Evolutionary conservation across 2,888 invertebrate genomes (phyloP), one percentile per base, ranked within the genome.

Genomic region (Aelia acuminata): DNA sequence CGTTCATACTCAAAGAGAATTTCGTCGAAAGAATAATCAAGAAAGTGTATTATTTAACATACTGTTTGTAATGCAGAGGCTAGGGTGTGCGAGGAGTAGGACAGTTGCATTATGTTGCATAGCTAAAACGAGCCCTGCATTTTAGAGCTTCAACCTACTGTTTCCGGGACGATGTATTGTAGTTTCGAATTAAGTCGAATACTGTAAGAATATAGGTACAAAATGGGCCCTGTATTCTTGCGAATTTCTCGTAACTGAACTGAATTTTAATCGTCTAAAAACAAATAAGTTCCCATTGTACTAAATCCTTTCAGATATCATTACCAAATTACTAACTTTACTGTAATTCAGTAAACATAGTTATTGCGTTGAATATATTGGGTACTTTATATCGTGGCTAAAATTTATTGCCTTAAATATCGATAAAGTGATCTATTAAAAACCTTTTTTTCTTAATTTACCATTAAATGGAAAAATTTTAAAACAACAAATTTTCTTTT

Each of bases 81-180:
- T 53, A n/a, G 13, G 57, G 57, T 57, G 4, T 57, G 26, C 13
- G 26, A 57, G 13, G 57, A 57, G 57, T 57, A 4, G 57, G 57
- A 26, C 57, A 57, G 57, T 57, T 57, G 57, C 57, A 57, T 57
- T 57, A 31, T 57, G 57, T 26, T 57, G 53, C n/a, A 53, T n/a
- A 26, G n/a, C 57, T 13, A 26, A 57, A 26, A 57, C 57, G 57
- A 26, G 57, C 3, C 15, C 57, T 57, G 57, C 57, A 57, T 57
- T 1, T 26, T 1, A 57, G 57, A 57, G 15, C 26, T 57, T 3
- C 57, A 3, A 4, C 1, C 26, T 26, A 13, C 26, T 57, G 57
- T 26, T 57, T 57, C 57, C 57, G 57, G 57, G 57, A 26, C 57
- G 57, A 15, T 57, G 26, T 26, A 31, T 57, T 57, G 57, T 57